These are phyloP conservation scores for Heliconius charithonia DNA, from an alignment of 2,888 invertebrate species.

Conservation along the genomic window DNA sequence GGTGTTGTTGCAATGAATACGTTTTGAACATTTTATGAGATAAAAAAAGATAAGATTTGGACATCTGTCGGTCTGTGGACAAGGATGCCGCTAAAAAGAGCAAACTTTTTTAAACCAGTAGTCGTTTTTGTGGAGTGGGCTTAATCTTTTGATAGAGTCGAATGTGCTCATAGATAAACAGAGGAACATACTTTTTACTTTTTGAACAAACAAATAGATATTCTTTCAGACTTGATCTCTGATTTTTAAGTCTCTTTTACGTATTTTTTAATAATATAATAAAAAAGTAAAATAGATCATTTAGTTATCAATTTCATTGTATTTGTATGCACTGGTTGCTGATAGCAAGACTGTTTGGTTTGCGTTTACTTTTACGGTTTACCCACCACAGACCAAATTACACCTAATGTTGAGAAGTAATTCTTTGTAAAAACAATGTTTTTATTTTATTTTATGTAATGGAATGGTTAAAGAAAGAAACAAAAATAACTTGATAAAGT, in stretches of 20 bases:
- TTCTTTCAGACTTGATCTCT: not conserved
- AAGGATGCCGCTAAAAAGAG: constrained; percentile 59
- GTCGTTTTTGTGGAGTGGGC: constrained; percentile 23
- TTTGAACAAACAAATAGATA: not conserved
- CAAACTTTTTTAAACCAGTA: constrained; percentile 51
- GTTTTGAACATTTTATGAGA: constrained; percentile 67
- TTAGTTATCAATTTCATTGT: not conserved
- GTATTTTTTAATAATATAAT: not conserved
- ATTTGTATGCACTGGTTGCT: not conserved
- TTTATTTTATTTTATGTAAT: too few relatives aligned
- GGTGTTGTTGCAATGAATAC: constrained; percentile 77
- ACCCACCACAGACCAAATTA: too few relatives aligned
- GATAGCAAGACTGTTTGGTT: not conserved
- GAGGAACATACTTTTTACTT: not conserved
- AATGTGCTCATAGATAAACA: not conserved
- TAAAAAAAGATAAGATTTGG: constrained; percentile 61
- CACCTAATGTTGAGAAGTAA: too few relatives aligned
- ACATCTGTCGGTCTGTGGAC: constrained; percentile 77
- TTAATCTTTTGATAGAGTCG: constrained; percentile 21
- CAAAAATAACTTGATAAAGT: too few relatives aligned
- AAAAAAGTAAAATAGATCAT: not conserved
- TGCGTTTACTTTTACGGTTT: not conserved
- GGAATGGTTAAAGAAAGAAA: too few relatives aligned
- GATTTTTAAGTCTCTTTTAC: not conserved
- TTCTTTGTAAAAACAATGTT: too few relatives aligned